phyloP scores from a whole-genome alignment of 2,113 vertebrate genomes.

The Apodemus speciosus region DNA sequence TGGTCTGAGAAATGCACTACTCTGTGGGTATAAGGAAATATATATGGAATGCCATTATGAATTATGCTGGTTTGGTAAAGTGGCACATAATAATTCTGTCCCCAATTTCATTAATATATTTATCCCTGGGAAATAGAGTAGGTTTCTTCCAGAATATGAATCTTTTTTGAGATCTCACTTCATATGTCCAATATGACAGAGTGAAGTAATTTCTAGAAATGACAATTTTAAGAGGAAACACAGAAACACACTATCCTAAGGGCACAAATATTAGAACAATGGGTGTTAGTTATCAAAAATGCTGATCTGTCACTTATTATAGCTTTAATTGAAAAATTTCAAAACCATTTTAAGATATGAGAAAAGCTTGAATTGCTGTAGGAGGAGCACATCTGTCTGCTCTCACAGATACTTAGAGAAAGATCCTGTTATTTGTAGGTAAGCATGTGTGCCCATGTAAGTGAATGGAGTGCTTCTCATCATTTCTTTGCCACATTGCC shows the following conservation, averaged over 20 bases:
- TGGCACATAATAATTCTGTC: background rate
- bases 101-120: background rate
- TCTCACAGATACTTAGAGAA: background rate
- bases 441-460: background rate
- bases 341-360: background rate
- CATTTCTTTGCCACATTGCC: background rate
- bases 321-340: background rate
- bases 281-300: background rate
- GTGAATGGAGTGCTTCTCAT: background rate
- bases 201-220: background rate
- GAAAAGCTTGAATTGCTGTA: background rate
- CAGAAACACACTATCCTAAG: background rate
- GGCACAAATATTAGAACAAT: background rate
- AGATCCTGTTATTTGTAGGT: background rate
- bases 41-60: background rate
- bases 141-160: background rate
- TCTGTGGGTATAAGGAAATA: background rate
- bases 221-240: background rate
- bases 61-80: too few relatives aligned
- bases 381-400: background rate
- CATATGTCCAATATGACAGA: background rate
- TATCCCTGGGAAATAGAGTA: too few relatives aligned
- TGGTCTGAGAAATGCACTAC: rapidly evolving
- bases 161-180: background rate
- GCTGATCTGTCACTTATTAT: background rate